These are phyloP conservation scores for Ophraella communa DNA, from an alignment of 2,888 invertebrate genomes.

Conservation along the genomic window DNA sequence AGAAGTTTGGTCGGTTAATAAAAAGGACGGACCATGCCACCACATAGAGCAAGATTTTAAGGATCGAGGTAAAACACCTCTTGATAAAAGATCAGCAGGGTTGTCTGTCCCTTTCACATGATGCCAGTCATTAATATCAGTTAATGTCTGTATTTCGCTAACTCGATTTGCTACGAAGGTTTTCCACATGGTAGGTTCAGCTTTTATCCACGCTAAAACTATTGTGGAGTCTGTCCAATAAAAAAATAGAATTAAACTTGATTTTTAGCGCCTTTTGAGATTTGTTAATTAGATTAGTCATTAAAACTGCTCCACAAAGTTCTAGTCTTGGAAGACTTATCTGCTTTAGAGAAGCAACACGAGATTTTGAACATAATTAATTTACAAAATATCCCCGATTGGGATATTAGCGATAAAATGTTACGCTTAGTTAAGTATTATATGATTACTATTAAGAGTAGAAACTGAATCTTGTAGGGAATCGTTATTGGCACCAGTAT, in stretches of 20 bases:
- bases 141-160: background rate
- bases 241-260: background rate
- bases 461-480: slow-evolving; percentile 15
- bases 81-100: too few relatives aligned
- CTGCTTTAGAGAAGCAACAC: background rate
- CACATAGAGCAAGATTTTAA: background rate
- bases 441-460: background rate
- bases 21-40: background rate
- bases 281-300: background rate
- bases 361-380: background rate
- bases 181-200: background rate
- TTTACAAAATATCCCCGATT: slow-evolving; percentile 1
- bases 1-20: background rate
- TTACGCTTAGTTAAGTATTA: slow-evolving; percentile 20
- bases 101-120: background rate
- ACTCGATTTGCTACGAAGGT: background rate
- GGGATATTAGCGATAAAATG: slow-evolving; percentile 18
- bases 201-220: background rate
- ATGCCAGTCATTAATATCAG: too few relatives aligned
- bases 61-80: background rate
- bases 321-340: slow-evolving; percentile 6
- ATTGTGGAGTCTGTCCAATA: slow-evolving; percentile 15
- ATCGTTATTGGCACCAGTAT: slow-evolving; percentile 23
- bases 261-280: background rate
- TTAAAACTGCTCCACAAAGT: slow-evolving; percentile 8